Percentiles rank a stretch among this genome's conserved stretches.
Conservation (phyloP, 2,113 vertebrate genomes). For the Melanerpes formicivorus region DNA sequence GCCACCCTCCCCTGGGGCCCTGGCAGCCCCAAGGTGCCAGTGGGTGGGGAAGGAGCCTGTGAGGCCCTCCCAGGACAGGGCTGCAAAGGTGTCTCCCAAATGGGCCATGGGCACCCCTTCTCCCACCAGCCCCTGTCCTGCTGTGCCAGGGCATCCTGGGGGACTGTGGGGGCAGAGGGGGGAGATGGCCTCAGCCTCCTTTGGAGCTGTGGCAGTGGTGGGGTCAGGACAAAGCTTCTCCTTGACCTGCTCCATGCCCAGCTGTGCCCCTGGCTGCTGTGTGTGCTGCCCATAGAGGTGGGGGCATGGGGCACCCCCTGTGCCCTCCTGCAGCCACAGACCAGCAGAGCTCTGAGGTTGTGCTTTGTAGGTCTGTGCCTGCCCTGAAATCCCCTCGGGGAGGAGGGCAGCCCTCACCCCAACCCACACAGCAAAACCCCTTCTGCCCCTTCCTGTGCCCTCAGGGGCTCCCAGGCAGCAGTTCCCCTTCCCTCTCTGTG, state of each 20-base stretch:
- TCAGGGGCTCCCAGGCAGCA: accelerated
- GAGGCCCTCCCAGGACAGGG: accelerated
- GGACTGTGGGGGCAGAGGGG: neutral
- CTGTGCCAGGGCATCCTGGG: neutral
- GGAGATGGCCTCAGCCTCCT: neutral
- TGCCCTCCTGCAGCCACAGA: too few relatives aligned
- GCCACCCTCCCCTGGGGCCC: neutral
- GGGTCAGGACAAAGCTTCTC: accelerated
- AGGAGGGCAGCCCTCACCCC: neutral
- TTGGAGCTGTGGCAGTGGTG: accelerated
- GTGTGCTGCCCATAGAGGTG: too few relatives aligned
- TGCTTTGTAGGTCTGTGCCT: neutral
- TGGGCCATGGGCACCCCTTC: accelerated
- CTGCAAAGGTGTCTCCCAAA: neutral
- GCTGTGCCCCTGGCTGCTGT: neutral
- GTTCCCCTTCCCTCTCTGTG: neutral
- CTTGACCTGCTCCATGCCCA: neutral
- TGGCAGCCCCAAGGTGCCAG: neutral
- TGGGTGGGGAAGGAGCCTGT: accelerated
- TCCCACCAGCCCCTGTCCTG: accelerated
- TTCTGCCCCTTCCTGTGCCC: neutral
- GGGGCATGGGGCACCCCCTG: too few relatives aligned
- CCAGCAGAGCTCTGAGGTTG: neutral
- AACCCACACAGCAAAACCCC: neutral
- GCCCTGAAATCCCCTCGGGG: accelerated